Evolutionary conservation across 2,888 invertebrate genomes (phyloP), one percentile per base, ranked within the genome.

Genomic region (Eupsilia transversa): DNA sequence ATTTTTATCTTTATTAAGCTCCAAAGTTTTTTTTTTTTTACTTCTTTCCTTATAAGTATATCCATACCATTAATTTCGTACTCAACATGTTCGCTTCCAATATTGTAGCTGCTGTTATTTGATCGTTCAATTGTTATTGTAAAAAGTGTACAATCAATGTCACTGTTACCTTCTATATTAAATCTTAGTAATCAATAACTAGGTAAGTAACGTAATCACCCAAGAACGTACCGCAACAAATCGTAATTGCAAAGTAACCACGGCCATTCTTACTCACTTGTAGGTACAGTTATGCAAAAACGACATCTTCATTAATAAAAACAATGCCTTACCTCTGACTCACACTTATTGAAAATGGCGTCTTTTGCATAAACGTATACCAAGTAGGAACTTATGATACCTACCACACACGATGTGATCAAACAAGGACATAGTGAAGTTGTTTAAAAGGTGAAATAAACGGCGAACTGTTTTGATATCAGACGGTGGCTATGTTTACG

Each of bases 381-480:
- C 52, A 60, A 54, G 61, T 46, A 68, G 43, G 35, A 68, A 83
- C 56, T 64, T 73, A 56, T 77, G 54, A 57, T 41, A 64, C 14
- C 20, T 79, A 65, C 86, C 88, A 79, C 88, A 87, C 88, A 86
- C 80, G 80, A 67, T 59, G 86, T 57, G 38, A 66, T 63, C 52
- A 38, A 84, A 85, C 83, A 85, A 83, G 61, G 72, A 63, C 61
- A 70, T 69, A 76, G 33, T 81, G 77, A 85, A 75, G 80, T 76
- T 82, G 76, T 80, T 80, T 72, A 77, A 86, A 87, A 87, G 82
- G 85, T 88, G 86, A 88, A 84, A 88, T 87, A 88, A 88, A 87
- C 89, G 83, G 61, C 33, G 56, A 68, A 72, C 79, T 91, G 89
- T 91, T 91, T 88, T 90, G 84, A 90, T 90, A 91, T 89, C 86